Conservation (phyloP, 2,113 vertebrate genomes). For the Notarius quadriscutis region DNA sequence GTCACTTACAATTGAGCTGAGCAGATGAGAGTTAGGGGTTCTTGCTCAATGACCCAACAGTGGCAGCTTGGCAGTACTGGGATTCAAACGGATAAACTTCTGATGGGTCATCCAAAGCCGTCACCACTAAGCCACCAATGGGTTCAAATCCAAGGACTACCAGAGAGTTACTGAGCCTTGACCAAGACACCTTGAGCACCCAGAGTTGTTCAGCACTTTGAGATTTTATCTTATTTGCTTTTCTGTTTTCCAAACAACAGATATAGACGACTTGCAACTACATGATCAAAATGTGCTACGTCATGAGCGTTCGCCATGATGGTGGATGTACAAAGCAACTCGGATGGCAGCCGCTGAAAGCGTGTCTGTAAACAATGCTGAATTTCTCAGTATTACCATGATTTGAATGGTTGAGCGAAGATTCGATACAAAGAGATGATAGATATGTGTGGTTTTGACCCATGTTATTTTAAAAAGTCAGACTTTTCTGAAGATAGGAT, state of each 20-base stretch:
- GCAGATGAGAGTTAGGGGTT: background rate
- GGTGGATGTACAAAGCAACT: too few relatives aligned
- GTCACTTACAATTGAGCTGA: background rate
- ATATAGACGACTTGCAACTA: background rate
- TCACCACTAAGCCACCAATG: background rate
- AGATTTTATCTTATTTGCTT: background rate
- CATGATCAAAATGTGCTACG: too few relatives aligned
- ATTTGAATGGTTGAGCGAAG: too few relatives aligned
- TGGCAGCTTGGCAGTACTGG: background rate
- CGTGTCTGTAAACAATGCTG: too few relatives aligned
- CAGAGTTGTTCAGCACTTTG: background rate
- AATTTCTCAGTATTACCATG: too few relatives aligned
- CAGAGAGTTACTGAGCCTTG: constrained; percentile 4
- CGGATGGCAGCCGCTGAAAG: too few relatives aligned
- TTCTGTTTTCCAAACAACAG: background rate
- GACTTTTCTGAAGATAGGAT: too few relatives aligned
- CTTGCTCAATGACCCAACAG: background rate
- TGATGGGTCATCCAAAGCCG: background rate
- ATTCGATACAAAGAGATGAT: too few relatives aligned
- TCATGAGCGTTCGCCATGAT: too few relatives aligned
- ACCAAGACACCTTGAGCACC: background rate
- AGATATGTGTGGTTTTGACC: too few relatives aligned
- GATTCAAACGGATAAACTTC: background rate
- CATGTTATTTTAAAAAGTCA: too few relatives aligned
- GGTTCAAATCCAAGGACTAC: background rate